These are phyloP conservation scores for Scytalopus superciliaris DNA, from an alignment of 2,113 vertebrate species.

Conservation along the genomic window DNA sequence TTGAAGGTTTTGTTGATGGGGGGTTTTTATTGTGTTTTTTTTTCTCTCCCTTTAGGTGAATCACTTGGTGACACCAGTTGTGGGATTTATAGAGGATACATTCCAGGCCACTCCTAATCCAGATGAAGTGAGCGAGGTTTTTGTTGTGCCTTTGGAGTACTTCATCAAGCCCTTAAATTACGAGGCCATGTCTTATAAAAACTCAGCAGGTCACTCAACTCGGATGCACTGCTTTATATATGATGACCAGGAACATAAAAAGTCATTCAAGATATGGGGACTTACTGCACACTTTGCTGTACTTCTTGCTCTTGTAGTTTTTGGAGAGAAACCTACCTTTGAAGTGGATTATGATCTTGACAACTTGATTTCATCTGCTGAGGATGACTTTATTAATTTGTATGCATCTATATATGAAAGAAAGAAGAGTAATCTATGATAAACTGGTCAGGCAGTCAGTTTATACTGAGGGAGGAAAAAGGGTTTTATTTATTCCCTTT, in stretches of 20 bases:
- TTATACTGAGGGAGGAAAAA: neutral
- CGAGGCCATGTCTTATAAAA: neutral
- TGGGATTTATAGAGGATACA: constrained; percentile 85
- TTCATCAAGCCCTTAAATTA: constrained; percentile 78
- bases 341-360: constrained; percentile 75
- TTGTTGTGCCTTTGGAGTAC: constrained; percentile 85
- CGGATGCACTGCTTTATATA: constrained; percentile 79
- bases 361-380: constrained; percentile 64
- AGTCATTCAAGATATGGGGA: constrained; percentile 83
- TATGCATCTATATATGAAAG: neutral
- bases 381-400: constrained; percentile 33
- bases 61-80: constrained; percentile 85
- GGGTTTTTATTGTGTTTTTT: neutral
- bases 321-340: constrained; percentile 78
- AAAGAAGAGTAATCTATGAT: constrained; percentile 81
- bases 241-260: constrained; percentile 62
- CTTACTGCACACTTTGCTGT: constrained; percentile 83
- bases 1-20: neutral
- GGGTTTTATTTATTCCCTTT: neutral
- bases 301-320: constrained; percentile 77
- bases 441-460: neutral
- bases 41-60: constrained; percentile 67
- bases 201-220: neutral
- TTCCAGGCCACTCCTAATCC: constrained; percentile 84
- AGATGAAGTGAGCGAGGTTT: constrained; percentile 87